Conservation (phyloP, 2,888 invertebrate species). For the Hirtodrosophila trivittata region DNA sequence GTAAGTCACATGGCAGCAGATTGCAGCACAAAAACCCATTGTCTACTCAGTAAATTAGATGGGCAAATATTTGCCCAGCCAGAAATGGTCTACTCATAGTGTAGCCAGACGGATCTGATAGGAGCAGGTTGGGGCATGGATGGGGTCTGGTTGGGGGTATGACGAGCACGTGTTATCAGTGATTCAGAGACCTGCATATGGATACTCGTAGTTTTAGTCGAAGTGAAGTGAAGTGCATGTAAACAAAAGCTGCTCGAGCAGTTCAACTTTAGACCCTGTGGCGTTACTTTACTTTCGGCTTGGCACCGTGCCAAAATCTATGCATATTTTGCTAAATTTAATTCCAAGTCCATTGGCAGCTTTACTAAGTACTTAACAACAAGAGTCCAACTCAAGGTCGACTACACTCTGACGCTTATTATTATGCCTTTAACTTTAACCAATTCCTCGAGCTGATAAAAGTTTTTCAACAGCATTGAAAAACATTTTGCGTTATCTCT, state of each 20-base stretch:
- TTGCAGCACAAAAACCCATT: slow-evolving; percentile 31
- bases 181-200: slow-evolving; percentile 59
- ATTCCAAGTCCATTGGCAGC: too few species aligned
- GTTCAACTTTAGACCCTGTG: slow-evolving; percentile 47
- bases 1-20: slow-evolving; percentile 30
- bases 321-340: neutral
- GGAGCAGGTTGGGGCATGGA: neutral
- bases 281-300: slow-evolving; percentile 22
- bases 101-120: neutral
- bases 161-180: slow-evolving; percentile 57
- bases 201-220: slow-evolving; percentile 22
- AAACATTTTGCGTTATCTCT: slow-evolving; percentile 43
- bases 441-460: slow-evolving; percentile 30
- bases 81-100: slow-evolving; percentile 31
- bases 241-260: slow-evolving; percentile 3
- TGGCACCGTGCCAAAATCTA: neutral
- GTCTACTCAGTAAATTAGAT: slow-evolving; percentile 28
- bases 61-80: slow-evolving; percentile 43
- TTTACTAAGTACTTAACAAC: neutral
- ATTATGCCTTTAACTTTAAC: slow-evolving; percentile 16
- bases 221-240: slow-evolving; percentile 28
- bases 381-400: slow-evolving; percentile 38
- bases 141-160: slow-evolving; percentile 12
- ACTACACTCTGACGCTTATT: neutral
- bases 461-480: slow-evolving; percentile 29